Evolutionary conservation across 2,888 invertebrate species (phyloP).

Genomic region (Phytoseiulus persimilis): DNA sequence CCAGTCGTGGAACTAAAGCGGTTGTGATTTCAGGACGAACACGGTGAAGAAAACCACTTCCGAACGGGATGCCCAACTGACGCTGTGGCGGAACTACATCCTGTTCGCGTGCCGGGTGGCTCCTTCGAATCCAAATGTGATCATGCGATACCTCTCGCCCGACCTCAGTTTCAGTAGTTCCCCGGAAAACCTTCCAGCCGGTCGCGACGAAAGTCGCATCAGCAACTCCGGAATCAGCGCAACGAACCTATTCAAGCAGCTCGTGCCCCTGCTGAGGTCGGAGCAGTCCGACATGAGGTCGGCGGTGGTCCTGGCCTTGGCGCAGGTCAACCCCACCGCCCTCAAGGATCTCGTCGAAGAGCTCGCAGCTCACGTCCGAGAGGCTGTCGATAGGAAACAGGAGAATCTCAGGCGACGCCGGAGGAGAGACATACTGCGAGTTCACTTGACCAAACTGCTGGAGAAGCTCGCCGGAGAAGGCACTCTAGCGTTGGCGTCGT

Average conservation of each 20-base stretch:
- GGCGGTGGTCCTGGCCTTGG: constrained; percentile 83
- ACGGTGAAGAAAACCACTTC: constrained; percentile 80
- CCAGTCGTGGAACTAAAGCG: background rate
- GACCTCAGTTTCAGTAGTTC: constrained; percentile 68
- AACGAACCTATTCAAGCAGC: constrained; percentile 76
- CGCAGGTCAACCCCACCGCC: constrained; percentile 86
- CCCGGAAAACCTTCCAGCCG: constrained; percentile 63
- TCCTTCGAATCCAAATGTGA: constrained; percentile 62
- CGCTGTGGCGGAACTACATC: constrained; percentile 95
- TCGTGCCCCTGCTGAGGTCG: constrained; percentile 81
- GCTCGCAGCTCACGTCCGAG: constrained; percentile 76
- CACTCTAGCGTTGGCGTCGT: constrained; percentile 71
- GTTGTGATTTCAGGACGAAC: background rate
- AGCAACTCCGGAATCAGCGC: constrained; percentile 58
- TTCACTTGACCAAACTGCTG: constrained; percentile 81
- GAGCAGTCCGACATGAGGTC: constrained; percentile 89
- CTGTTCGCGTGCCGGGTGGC: constrained; percentile 92
- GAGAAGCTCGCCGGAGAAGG: constrained; percentile 84
- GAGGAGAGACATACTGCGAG: constrained; percentile 78
- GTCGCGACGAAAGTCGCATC: constrained; percentile 70
- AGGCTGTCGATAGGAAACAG: constrained; percentile 92
- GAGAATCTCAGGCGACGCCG: constrained; percentile 87
- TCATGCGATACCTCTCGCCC: constrained; percentile 78
- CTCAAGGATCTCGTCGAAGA: constrained; percentile 96
- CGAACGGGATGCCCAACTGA: constrained; percentile 87